Evolutionary conservation across 2,888 invertebrate species (phyloP).

Genomic region (Tenthredo notha): DNA sequence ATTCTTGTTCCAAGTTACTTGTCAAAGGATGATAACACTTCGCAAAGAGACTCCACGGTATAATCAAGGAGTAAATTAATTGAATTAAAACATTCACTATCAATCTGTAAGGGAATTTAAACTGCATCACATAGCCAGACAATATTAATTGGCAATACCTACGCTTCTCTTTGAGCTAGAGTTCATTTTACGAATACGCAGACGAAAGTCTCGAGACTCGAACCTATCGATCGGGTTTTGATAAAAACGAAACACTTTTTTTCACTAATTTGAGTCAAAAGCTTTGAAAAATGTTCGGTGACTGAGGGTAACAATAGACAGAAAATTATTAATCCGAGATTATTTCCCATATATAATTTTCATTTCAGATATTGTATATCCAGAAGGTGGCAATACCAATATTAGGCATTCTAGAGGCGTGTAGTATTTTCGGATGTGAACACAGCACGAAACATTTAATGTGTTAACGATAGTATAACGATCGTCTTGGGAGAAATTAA

Average conservation of each 20-base stretch:
- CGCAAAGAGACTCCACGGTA: neutral
- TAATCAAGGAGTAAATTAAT: conserved; percentile 13
- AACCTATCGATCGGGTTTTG: neutral
- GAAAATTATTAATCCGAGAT: neutral
- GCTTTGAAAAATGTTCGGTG: neutral
- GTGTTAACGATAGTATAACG: conserved; percentile 62
- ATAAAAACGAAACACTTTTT: neutral
- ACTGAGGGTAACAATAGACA: neutral
- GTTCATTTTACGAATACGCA: neutral
- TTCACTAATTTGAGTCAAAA: neutral
- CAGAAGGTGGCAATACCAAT: neutral
- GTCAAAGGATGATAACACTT: neutral
- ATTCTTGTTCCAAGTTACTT: neutral
- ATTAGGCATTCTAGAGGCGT: conserved; percentile 3
- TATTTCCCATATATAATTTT: neutral
- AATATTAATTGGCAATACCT: conserved; percentile 29
- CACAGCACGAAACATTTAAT: conserved; percentile 61
- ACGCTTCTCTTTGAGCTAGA: neutral
- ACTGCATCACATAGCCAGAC: neutral
- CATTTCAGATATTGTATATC: neutral
- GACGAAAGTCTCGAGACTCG: neutral
- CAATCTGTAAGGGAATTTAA: neutral
- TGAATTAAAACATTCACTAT: conserved; percentile 6
- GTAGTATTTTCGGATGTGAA: neutral
- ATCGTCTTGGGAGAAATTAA: conserved; percentile 62